Base-by-base conservation (phyloP, 2,888 invertebrate species). In the Mamestra brassicae region DNA sequence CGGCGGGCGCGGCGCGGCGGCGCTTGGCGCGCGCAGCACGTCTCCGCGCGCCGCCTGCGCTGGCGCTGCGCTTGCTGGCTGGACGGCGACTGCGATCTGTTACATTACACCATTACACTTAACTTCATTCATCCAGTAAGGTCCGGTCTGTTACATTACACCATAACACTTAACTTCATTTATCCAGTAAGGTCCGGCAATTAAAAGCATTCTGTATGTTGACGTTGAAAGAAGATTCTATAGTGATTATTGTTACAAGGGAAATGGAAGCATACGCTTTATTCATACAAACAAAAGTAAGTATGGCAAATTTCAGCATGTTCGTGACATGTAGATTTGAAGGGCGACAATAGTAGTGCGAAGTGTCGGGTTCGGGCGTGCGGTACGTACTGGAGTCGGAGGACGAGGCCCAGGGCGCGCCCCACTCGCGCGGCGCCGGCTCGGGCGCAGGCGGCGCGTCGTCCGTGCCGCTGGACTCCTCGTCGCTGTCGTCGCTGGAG, bases 321-420 rank as follows among this genome's bases (percentile, higher is more conserved):
- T 54, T 10, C n/a, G 10, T 26, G n/a, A 7, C 1, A 52, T 7
- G 42, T 6, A 17, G n/a, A 54, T n/a, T n/a, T n/a, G 52, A 52
- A 52, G 0, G 17, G 52, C 6, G 36, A 36, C 34, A 69, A n/a
- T 38, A 7, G 42, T 8, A 42, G 7, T 11, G n/a, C 8, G 2
- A 17, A 26, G 26, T 26, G 26, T 26, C 26, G 26, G 26, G 26
- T 26, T 26, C 1, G 26, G 26, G 26, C 26, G 26, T 26, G 26
- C 26, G 26, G 54, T 78, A 94, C 94, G 92, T 60, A 96, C 96
- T 95, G 76, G 94, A 93, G 88, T 95, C 95, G 0, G 95, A 92
- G 15, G 96, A 95, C 79, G 96, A 96, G 42, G 96, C 96, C 97
- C 97, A 97, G 52, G 97, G 97, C 85, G 97, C 97, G 89, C 97